phyloP scores from a whole-genome alignment of 1,140 invertebrate genomes.

The Neodiprion pinetum region DNA sequence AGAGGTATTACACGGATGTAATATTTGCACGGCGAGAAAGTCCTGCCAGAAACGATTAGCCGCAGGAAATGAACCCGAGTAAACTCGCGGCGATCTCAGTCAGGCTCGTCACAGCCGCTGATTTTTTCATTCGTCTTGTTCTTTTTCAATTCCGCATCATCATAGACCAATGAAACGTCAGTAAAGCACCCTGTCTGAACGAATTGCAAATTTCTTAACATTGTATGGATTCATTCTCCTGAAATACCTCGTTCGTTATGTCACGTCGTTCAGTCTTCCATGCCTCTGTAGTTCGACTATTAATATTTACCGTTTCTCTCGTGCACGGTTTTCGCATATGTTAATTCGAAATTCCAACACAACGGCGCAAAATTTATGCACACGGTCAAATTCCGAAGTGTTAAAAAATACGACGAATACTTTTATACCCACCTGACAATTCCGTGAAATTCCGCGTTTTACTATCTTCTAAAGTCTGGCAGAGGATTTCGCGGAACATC shows the following conservation, averaged over 20 bases:
- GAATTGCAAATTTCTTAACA: no score
- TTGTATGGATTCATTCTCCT: no score
- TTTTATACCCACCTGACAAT: no score
- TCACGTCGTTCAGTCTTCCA: not conserved
- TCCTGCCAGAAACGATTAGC: not conserved
- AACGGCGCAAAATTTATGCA: not conserved
- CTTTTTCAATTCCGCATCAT: no score
- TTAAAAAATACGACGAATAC: not conserved
- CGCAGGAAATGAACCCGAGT: not conserved
- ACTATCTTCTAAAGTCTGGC: no score
- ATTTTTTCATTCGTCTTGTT: no score
- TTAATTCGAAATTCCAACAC: not conserved
- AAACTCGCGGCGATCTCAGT: no score
- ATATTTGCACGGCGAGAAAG: not conserved
- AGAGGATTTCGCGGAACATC: no score
- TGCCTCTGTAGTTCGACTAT: not conserved
- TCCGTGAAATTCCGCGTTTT: no score
- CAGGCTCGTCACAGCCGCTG: no score
- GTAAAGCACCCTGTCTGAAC: no score
- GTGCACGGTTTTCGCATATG: not conserved
- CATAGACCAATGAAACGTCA: no score
- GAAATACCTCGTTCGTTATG: not conserved
- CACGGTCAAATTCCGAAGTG: not conserved
- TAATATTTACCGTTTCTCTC: not conserved
- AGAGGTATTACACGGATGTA: not conserved